These are phyloP conservation scores for Cygnus buccinator DNA, from an alignment of 2,113 vertebrate genomes.

Conservation along the genomic window DNA sequence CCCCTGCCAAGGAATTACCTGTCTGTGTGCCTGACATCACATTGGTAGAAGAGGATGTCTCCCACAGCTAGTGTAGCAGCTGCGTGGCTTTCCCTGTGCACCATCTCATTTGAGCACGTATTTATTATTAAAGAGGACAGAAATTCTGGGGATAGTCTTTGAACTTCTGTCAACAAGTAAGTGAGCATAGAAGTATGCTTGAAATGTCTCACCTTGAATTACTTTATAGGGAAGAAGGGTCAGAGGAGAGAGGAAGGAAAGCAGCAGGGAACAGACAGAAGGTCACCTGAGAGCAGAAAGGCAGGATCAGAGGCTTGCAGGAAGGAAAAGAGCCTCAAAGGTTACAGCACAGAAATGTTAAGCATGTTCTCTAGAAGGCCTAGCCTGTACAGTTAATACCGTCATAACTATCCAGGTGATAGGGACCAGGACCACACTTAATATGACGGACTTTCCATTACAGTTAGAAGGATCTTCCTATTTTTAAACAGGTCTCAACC, in stretches of 20 bases:
- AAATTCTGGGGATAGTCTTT: background rate
- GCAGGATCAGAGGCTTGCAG: background rate
- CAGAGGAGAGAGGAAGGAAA: background rate
- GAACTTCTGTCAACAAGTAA: background rate
- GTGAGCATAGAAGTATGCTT: background rate
- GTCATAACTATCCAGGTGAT: background rate
- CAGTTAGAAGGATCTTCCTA: background rate
- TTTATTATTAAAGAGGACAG: background rate
- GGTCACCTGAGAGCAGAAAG: background rate
- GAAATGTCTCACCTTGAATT: background rate
- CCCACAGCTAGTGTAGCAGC: background rate
- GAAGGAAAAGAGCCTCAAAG: background rate
- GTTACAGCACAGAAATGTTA: rapidly evolving
- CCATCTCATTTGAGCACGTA: rapidly evolving
- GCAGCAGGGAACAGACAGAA: background rate
- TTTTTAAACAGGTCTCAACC: background rate
- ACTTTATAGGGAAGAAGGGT: background rate
- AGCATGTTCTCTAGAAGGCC: background rate
- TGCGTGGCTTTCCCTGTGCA: background rate
- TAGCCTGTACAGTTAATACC: background rate
- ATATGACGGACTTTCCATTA: background rate
- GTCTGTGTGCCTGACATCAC: background rate
- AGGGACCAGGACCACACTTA: background rate
- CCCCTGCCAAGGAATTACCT: background rate
- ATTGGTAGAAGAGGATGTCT: background rate